phyloP scores from a whole-genome alignment of 2,888 invertebrate genomes.

The Cantharis rufa region DNA sequence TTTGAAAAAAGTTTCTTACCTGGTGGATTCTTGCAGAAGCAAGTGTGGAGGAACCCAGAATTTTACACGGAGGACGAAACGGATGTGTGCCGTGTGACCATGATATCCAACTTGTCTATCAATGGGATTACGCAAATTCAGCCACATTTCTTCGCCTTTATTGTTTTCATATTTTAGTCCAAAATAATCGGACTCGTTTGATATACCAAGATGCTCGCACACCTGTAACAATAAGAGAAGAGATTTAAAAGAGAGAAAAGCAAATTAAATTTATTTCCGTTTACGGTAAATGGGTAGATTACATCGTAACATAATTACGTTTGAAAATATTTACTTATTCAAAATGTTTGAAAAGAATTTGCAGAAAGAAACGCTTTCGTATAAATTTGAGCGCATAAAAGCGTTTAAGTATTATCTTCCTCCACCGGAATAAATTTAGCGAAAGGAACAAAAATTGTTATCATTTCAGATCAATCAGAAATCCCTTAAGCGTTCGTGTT shows the following conservation, averaged over 20 bases:
- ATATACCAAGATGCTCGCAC: conserved; percentile 79
- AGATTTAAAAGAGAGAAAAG: conserved; percentile 2
- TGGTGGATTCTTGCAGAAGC: conserved; percentile 81
- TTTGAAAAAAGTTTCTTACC: conserved; percentile 56
- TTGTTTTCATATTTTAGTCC: conserved; percentile 70
- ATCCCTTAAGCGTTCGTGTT: neutral
- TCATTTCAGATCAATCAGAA: neutral
- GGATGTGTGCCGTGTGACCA: conserved; percentile 65
- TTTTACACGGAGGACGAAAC: conserved; percentile 78
- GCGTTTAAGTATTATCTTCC: neutral
- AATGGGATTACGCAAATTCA: conserved; percentile 83
- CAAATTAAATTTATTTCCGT: neutral
- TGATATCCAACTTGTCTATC: conserved; percentile 66
- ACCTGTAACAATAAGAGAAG: conserved; percentile 63
- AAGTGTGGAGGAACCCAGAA: conserved; percentile 92
- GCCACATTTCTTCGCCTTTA: conserved; percentile 78
- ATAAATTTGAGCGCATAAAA: neutral
- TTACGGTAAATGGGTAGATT: neutral
- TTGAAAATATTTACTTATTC: neutral
- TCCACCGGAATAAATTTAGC: neutral
- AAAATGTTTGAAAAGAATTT: neutral
- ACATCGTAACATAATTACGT: neutral
- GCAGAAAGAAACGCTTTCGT: neutral
- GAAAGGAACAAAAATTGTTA: neutral
- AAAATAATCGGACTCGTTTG: conserved; percentile 87